Evolutionary conservation across 53 echinoderm and acorn worm species (phyloP).

Genomic region (Crossaster papposus): DNA sequence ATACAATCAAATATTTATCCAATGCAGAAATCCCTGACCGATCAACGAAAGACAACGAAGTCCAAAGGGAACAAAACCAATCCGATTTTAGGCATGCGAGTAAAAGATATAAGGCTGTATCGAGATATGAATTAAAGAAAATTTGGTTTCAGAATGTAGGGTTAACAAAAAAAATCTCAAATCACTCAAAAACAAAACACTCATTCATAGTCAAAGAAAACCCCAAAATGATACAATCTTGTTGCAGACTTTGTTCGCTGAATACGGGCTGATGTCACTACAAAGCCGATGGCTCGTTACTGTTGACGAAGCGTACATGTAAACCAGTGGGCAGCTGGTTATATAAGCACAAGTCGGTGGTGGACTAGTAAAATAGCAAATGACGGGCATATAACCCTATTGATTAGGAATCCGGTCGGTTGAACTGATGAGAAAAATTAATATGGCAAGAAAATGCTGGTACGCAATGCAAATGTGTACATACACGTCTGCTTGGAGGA

Average conservation of each 20-base stretch:
- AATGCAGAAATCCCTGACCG: not conserved
- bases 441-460: not conserved
- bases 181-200: too few species aligned
- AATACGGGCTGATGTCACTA: not conserved
- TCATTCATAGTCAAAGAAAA: too few species aligned
- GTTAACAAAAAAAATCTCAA: too few species aligned
- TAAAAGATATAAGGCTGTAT: not conserved
- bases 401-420: not conserved
- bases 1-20: slow-evolving; percentile 4
- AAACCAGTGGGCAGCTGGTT: not conserved
- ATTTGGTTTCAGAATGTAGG: too few species aligned
- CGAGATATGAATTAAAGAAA: not conserved
- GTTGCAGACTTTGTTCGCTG: too few species aligned
- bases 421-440: not conserved
- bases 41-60: not conserved
- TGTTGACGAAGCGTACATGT: not conserved
- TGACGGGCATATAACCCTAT: not conserved
- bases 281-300: not conserved
- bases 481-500: not conserved
- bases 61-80: not conserved
- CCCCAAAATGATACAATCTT: too few species aligned
- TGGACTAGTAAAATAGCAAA: not conserved
- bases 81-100: not conserved
- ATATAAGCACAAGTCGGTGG: not conserved
- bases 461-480: not conserved